Percentiles rank a stretch among this genome's conserved stretches.
These are phyloP conservation scores for Therioaphis trifolii DNA, from an alignment of 2,888 invertebrate species.

Conservation along the genomic window DNA sequence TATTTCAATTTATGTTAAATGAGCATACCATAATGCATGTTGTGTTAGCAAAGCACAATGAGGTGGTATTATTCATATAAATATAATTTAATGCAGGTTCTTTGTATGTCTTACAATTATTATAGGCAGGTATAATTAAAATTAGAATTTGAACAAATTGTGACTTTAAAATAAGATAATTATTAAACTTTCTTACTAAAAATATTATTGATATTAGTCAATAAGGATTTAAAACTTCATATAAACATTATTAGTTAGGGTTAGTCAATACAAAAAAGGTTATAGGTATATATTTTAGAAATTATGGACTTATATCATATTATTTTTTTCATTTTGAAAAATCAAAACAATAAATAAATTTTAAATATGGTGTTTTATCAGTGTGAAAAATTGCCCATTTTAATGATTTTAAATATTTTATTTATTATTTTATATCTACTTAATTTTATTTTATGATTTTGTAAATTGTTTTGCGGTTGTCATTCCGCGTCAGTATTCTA, in stretches of 20 bases:
- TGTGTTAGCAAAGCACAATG: conserved; percentile 43
- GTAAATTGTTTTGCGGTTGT: conserved; percentile 47
- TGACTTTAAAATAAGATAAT: conserved; percentile 27
- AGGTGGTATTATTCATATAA: conserved; percentile 33
- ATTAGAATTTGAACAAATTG: conserved; percentile 24
- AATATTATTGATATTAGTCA: conserved; percentile 16
- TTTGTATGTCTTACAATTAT: neutral
- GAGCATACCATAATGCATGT: conserved; percentile 49
- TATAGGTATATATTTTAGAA: conserved; percentile 14
- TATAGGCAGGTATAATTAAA: conserved; percentile 35
- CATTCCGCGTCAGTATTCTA: conserved; percentile 32
- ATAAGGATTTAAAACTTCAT: conserved; percentile 31
- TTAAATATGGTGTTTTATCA: conserved; percentile 39
- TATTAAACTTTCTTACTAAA: conserved; percentile 17
- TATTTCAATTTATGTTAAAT: conserved; percentile 44
- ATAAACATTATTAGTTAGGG: conserved; percentile 35
- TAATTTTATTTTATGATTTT: conserved; percentile 53
- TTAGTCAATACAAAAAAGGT: conserved; percentile 1
- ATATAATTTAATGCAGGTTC: neutral
- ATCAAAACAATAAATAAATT: neutral
- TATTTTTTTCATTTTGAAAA: conserved; percentile 3
- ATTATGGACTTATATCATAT: conserved; percentile 7
- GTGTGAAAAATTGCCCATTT: conserved; percentile 26
- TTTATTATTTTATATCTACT: conserved; percentile 42
- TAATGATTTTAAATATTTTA: no score